Evolutionary conservation across 1,140 invertebrate genomes (phyloP), one percentile per base, ranked within the genome.

Genomic region (Drosophila virilis): DNA sequence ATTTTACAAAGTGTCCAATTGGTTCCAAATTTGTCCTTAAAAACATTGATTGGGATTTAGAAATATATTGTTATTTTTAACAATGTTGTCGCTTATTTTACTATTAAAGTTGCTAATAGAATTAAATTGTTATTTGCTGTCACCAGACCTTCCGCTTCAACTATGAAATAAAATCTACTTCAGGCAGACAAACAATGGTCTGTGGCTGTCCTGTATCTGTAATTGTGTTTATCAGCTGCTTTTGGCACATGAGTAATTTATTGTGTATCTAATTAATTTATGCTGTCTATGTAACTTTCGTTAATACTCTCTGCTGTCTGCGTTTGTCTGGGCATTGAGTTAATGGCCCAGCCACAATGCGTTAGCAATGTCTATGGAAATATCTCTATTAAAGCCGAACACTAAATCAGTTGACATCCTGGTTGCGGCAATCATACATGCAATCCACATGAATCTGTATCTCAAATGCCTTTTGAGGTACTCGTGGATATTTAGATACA

Each of bases 191-290:
- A 38, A 6, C 13, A 12, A n/a, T 17, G 43, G 28, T 43, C 37
- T 38, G 43, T 15, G 38, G 45, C n/a, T 28, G 35, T 40, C n/a
- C 15, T 51, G 35, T 15, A 17, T 62, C 52, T 43, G 46, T 17
- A 50, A 57, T 72, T 69, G 51, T 64, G 58, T 35, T 78, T 82
- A 77, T 64, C 70, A 67, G 42, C 71, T 79, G 80, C 46, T 80
- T 40, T 62, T 78, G 79, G 75, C 79, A 50, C 75, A 64, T 79
- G 80, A 83, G 79, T 82, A 78, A 82, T 82, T 82, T 83, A 82
- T 82, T 70, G 76, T 64, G 80, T 75, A 83, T 82, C 71, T 82
- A 82, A 82, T 82, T 82, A 82, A 83, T 83, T 82, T 83, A 59
- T 74, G 80, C 79, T 79, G 70, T 64, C 79, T 64, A 45, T 61